phyloP scores from a whole-genome alignment of 2,113 vertebrate genomes.

The Grantiella picta region DNA sequence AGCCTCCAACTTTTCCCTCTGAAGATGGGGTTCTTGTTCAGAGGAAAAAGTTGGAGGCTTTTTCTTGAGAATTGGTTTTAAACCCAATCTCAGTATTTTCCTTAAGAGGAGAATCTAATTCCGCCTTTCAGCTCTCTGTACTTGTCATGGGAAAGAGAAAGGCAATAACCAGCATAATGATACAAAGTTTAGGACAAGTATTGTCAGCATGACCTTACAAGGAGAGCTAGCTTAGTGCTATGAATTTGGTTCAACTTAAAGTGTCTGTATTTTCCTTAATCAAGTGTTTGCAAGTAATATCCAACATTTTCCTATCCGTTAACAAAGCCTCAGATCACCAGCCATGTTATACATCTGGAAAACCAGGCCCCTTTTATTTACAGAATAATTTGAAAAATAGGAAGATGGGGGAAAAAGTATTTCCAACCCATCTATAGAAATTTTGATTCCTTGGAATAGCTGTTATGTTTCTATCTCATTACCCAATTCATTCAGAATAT shows the following conservation, averaged over 20 bases:
- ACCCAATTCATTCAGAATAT: slow-evolving; percentile 8
- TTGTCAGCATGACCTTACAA: neutral
- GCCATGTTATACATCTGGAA: neutral
- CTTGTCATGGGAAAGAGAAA: neutral
- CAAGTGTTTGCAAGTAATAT: neutral
- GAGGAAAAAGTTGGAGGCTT: neutral
- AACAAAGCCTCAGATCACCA: neutral
- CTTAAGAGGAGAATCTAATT: neutral
- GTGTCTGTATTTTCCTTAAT: neutral
- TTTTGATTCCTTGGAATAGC: neutral
- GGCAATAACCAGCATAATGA: neutral
- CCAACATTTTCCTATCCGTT: neutral
- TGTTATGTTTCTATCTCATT: slow-evolving; percentile 43
- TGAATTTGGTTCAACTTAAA: neutral
- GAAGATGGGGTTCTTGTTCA: neutral
- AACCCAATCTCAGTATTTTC: neutral
- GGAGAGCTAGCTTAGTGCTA: neutral
- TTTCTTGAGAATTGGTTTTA: neutral
- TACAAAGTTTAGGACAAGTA: neutral
- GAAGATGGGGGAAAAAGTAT: neutral
- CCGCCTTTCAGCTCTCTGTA: neutral
- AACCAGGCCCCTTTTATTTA: neutral
- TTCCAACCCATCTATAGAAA: neutral
- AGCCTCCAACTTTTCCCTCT: no score
- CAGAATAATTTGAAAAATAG: neutral